Percentiles rank a stretch among this genome's conserved stretches.
phyloP scores from a whole-genome alignment of 2,113 vertebrate species.

The Pteronura brasiliensis region DNA sequence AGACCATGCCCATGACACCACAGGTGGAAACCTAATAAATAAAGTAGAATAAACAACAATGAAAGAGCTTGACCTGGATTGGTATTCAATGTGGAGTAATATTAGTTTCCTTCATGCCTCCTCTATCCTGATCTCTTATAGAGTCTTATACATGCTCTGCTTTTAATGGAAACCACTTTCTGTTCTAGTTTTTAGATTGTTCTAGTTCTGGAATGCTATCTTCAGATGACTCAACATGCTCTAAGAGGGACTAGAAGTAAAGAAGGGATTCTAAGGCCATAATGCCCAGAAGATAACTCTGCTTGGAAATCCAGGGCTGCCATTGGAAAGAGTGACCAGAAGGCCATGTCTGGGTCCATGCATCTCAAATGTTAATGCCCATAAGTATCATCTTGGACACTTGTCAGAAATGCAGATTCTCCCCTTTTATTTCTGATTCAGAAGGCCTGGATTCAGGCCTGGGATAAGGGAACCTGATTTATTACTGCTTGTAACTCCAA shows the following conservation, averaged over 20 bases:
- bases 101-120: neutral
- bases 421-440: neutral
- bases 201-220: neutral
- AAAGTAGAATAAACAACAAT: neutral
- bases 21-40: neutral
- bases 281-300: neutral
- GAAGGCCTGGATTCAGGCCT: neutral
- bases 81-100: neutral
- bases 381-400: neutral
- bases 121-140: neutral
- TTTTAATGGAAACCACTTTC: neutral
- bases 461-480: neutral
- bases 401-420: neutral
- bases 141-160: neutral
- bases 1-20: no score
- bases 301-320: neutral
- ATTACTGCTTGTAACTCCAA: neutral
- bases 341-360: neutral
- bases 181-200: neutral
- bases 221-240: neutral
- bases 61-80: neutral
- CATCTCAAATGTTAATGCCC: neutral
- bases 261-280: neutral
- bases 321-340: neutral
- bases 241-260: neutral